phyloP scores from a whole-genome alignment of 2,888 invertebrate genomes.

The Hirtodrosophila duncani region DNA sequence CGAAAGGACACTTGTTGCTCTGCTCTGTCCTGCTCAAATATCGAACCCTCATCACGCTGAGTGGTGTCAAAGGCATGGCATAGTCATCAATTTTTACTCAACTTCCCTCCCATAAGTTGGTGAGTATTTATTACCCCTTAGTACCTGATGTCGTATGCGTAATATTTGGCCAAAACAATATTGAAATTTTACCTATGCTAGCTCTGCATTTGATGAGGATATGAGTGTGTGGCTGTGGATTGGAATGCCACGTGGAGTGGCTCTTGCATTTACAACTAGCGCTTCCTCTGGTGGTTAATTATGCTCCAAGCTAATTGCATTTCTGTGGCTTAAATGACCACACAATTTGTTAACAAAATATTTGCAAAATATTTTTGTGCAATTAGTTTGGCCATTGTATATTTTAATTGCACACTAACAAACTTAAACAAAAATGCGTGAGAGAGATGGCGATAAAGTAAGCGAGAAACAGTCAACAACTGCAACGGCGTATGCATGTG shows the following conservation, averaged over 20 bases:
- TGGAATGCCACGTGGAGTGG: slow-evolving; percentile 2
- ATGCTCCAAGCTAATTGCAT: slow-evolving; percentile 49
- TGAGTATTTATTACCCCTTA: slow-evolving; percentile 31
- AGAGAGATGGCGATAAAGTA: no score
- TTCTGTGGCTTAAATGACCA: slow-evolving; percentile 44
- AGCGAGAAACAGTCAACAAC: slow-evolving; percentile 18
- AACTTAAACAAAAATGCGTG: no score
- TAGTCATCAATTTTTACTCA: slow-evolving; percentile 43
- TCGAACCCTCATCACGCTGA: slow-evolving; percentile 56
- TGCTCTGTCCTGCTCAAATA: slow-evolving; percentile 22
- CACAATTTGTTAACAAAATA: slow-evolving; percentile 40
- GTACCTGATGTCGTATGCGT: slow-evolving; percentile 33
- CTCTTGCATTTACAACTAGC: slow-evolving; percentile 9
- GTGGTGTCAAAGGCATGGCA: slow-evolving; percentile 55
- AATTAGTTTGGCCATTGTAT: slow-evolving; percentile 42
- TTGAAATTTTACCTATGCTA: slow-evolving; percentile 19
- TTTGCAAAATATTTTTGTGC: slow-evolving; percentile 41
- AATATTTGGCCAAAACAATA: slow-evolving; percentile 29
- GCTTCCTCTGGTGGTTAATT: slow-evolving; percentile 40
- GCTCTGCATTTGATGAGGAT: slow-evolving; percentile 14
- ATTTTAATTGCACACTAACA: slow-evolving; percentile 1
- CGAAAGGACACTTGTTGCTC: slow-evolving; percentile 47
- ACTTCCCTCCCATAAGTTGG: slow-evolving; percentile 17
- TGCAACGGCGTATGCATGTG: no score
- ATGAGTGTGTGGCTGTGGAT: slow-evolving; percentile 1